Conservation (phyloP, 2,797 vertebrate species). For the Megalops cyprinoides region DNA sequence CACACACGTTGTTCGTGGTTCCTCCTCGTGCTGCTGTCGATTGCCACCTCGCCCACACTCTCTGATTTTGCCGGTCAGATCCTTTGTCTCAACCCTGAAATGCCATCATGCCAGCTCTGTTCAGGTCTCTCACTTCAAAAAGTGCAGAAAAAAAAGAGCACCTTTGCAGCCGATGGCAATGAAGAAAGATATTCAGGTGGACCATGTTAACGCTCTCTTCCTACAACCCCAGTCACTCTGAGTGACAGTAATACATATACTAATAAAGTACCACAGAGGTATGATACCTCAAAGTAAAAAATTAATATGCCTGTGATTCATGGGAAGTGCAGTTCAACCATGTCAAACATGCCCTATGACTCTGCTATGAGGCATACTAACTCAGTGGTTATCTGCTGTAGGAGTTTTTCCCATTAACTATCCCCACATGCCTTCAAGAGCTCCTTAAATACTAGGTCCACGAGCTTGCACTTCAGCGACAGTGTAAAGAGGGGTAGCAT, state of each 20-base stretch:
- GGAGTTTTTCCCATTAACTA: no score
- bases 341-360: neutral
- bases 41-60: neutral
- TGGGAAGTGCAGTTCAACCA: no score
- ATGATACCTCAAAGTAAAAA: no score
- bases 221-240: neutral
- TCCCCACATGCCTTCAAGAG: no score
- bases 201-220: neutral
- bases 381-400: no score
- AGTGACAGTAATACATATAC: neutral
- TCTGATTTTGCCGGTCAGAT: neutral
- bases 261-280: neutral
- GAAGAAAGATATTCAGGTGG: neutral
- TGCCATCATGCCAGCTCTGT: neutral
- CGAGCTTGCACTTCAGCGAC: no score
- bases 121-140: neutral
- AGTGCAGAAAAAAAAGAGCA: constrained; percentile 3
- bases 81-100: neutral
- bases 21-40: neutral
- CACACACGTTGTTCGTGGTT: constrained; percentile 19
- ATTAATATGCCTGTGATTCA: no score
- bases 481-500: neutral
- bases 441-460: no score
- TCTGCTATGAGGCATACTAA: neutral
- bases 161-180: neutral